Percentiles rank a stretch among this genome's conserved stretches.
These are phyloP conservation scores for Cynopterus sphinx DNA, from an alignment of 2,797 vertebrate species.

Conservation along the genomic window DNA sequence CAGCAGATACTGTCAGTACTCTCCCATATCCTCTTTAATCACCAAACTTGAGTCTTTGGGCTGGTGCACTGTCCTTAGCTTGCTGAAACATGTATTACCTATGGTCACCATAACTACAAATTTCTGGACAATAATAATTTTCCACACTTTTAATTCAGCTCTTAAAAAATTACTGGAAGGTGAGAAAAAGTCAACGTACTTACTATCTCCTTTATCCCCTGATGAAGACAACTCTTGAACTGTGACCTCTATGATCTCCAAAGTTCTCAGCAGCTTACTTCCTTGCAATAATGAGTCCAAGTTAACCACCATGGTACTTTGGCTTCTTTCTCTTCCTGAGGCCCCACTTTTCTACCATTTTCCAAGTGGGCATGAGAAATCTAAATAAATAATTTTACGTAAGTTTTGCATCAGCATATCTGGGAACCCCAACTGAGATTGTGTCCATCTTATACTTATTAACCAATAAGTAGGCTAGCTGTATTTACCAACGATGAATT, in stretches of 20 bases:
- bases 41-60: neutral
- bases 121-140: neutral
- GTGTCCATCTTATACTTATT: neutral
- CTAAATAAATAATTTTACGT: neutral
- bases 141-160: neutral
- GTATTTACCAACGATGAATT: neutral
- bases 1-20: neutral
- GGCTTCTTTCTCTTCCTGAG: neutral
- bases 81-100: neutral
- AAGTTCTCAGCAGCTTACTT: neutral
- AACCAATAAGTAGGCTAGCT: neutral
- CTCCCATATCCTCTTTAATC: neutral
- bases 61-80: neutral
- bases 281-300: neutral
- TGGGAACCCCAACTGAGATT: neutral
- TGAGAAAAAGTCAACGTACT: neutral
- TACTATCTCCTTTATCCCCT: neutral
- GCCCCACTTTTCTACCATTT: neutral
- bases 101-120: neutral
- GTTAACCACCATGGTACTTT: neutral
- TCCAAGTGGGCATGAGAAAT: neutral
- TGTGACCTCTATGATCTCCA: neutral
- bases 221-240: neutral
- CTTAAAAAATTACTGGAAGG: neutral
- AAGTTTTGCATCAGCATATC: neutral